A percentile compares a stretch with the other conserved stretches of the same genome.
Conservation (phyloP, 2,113 vertebrate species). For the Oryzias javanicus region DNA sequence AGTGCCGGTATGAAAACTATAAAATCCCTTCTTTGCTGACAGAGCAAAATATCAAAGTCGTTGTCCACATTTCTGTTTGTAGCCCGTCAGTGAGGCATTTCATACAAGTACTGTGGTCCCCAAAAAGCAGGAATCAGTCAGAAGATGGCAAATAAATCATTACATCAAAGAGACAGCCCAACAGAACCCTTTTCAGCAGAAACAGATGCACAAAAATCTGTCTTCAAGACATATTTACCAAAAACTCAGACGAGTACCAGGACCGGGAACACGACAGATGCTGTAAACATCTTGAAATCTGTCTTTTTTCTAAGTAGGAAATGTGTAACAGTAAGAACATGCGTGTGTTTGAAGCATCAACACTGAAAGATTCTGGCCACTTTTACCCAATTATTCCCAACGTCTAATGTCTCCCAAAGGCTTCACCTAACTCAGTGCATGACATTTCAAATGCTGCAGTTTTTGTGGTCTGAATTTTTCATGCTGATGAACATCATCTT, state of each 20-base stretch:
- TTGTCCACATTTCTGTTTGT: slow-evolving; percentile 9
- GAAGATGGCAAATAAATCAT: slow-evolving; percentile 43
- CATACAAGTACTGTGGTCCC: slow-evolving; percentile 15
- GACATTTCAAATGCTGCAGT: background rate
- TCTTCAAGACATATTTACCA: background rate
- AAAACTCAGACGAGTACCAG: background rate
- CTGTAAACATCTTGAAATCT: slow-evolving; percentile 18
- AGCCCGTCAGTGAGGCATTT: slow-evolving; percentile 33
- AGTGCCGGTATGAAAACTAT: background rate
- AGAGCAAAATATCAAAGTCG: slow-evolving; percentile 14
- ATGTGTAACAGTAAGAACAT: slow-evolving; percentile 2
- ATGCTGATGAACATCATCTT: background rate
- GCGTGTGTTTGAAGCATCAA: background rate
- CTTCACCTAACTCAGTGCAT: background rate
- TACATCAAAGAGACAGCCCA: slow-evolving; percentile 15
- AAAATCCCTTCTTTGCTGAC: slow-evolving; percentile 1
- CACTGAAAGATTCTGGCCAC: background rate
- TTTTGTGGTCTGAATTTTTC: background rate
- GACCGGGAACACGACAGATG: background rate
- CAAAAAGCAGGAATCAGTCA: slow-evolving; percentile 26
- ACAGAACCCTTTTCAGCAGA: slow-evolving; percentile 15
- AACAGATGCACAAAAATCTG: slow-evolving; percentile 11
- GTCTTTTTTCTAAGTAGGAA: slow-evolving; percentile 7
- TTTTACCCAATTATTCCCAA: background rate
- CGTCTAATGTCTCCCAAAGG: background rate